phyloP scores from a whole-genome alignment of 1,140 invertebrate genomes.

The Asobara japonica region DNA sequence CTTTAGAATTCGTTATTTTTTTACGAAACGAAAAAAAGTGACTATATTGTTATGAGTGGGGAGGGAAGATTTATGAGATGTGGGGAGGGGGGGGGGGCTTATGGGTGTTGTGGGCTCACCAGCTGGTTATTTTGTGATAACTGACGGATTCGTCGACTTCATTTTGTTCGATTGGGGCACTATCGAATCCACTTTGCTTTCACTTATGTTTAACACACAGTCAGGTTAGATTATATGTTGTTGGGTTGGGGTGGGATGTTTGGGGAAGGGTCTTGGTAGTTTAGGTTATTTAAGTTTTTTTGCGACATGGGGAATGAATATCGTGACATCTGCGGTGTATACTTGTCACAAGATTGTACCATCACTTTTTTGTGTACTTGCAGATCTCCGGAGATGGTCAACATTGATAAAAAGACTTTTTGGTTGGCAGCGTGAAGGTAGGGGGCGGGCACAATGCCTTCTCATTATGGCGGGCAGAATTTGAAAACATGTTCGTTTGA shows the following conservation, averaged over 20 bases:
- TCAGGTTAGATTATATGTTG: no score
- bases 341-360: not conserved
- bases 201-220: not conserved
- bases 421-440: no score
- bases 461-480: no score
- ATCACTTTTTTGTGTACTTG: not conserved
- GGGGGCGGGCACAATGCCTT: no score
- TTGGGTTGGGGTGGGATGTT: not conserved
- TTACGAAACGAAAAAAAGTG: not conserved
- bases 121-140: not conserved
- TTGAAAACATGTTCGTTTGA: no score
- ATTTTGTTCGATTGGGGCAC: not conserved
- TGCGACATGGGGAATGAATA: not conserved
- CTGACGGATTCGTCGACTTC: not conserved
- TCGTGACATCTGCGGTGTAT: not conserved
- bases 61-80: not conserved
- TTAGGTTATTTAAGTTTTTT: not conserved
- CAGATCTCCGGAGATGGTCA: not conserved
- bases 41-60: no score
- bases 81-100: not conserved
- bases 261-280: not conserved
- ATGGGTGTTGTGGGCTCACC: not conserved
- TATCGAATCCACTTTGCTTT: not conserved
- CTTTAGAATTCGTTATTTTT: not conserved
- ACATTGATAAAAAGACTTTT: not conserved